These are phyloP conservation scores for Spondyliosoma cantharus DNA, from an alignment of 2,797 vertebrate genomes.

Conservation along the genomic window DNA sequence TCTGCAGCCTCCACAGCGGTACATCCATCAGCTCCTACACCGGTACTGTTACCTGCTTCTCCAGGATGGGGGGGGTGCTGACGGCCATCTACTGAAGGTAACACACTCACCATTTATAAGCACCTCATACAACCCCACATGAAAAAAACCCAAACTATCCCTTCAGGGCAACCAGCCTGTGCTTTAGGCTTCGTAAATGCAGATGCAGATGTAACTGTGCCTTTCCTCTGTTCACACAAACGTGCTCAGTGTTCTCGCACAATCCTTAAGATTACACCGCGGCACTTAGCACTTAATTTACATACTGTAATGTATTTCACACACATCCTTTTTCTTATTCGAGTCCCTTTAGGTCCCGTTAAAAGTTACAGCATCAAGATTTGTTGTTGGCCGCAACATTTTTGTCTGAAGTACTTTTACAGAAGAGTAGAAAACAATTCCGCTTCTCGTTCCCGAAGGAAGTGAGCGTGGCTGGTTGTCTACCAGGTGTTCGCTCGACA, in stretches of 20 bases:
- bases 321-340: too few relatives aligned
- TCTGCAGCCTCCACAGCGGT: too few relatives aligned
- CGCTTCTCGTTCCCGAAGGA: background rate
- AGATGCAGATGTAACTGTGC: background rate
- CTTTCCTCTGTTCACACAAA: background rate
- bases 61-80: too few relatives aligned
- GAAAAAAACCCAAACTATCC: too few relatives aligned
- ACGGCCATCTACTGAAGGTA: too few relatives aligned
- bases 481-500: background rate
- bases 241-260: too few relatives aligned
- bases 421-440: background rate
- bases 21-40: too few relatives aligned
- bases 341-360: too few relatives aligned
- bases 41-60: too few relatives aligned
- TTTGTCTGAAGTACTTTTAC: background rate
- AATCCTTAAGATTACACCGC: background rate
- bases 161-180: background rate
- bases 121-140: too few relatives aligned
- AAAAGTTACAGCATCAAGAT: too few relatives aligned
- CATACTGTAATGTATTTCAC: background rate
- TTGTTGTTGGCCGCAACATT: background rate
- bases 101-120: too few relatives aligned
- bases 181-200: background rate
- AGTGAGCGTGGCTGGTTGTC: background rate
- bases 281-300: background rate